A percentile compares a stretch with the other conserved stretches of the same genome.
Evolutionary conservation across 2,113 vertebrate species (phyloP).

Genomic region (Thalassarche chlororhynchos): DNA sequence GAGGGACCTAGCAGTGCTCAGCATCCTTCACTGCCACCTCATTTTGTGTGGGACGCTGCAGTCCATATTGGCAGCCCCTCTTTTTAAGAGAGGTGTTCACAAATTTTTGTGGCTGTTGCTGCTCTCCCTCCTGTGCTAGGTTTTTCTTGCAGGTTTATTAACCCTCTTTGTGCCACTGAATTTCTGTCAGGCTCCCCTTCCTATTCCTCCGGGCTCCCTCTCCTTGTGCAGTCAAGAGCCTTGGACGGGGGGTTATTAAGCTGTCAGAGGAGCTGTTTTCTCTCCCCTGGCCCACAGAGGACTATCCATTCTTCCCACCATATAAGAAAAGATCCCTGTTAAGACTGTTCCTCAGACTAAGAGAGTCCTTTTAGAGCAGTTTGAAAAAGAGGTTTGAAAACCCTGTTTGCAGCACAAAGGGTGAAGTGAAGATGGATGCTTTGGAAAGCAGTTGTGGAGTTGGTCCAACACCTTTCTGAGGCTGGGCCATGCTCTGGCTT

Average conservation of each 20-base stretch:
- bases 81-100: background rate
- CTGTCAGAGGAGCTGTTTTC: background rate
- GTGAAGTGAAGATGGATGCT: slow-evolving; percentile 6
- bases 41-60: rapidly evolving
- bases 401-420: background rate
- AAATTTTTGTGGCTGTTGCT: background rate
- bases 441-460: slow-evolving; percentile 18
- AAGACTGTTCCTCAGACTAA: background rate
- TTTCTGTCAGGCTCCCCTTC: background rate
- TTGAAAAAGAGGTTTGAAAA: background rate
- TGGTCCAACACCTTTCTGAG: slow-evolving; percentile 3
- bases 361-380: background rate
- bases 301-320: background rate
- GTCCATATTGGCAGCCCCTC: background rate
- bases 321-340: background rate
- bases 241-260: background rate
- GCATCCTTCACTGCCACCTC: background rate
- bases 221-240: background rate
- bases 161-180: background rate
- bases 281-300: background rate
- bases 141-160: background rate
- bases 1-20: rapidly evolving
- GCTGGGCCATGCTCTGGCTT: background rate
- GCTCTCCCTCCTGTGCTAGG: background rate
- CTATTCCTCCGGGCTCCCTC: background rate